phyloP scores from a whole-genome alignment of 1,140 invertebrate species.

The Zaprionus vittiger region DNA sequence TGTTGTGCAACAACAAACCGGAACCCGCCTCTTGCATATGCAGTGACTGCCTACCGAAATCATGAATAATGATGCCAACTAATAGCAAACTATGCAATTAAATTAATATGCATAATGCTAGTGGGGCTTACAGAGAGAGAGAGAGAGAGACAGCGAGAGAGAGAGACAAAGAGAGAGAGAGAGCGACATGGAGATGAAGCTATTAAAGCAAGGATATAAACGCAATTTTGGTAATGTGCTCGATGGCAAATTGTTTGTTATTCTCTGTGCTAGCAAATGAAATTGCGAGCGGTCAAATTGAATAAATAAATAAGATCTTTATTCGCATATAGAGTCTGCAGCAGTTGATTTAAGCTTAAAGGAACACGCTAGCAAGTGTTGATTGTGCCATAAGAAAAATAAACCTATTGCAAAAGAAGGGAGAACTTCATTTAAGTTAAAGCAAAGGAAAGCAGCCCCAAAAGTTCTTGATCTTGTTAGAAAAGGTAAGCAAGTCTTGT shows the following conservation, averaged over 20 bases:
- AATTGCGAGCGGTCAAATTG: not conserved
- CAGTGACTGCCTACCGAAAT: conserved; percentile 21
- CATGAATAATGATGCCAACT: conserved; percentile 67
- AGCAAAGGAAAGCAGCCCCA: too few species aligned
- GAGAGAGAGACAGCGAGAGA: not conserved
- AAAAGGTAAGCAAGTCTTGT: too few species aligned
- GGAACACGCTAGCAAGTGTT: not conserved
- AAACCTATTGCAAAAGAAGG: too few species aligned
- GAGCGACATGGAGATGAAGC: not conserved
- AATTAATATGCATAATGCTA: conserved; percentile 67
- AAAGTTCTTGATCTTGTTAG: too few species aligned
- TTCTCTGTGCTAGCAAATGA: not conserved
- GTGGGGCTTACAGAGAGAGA: conserved; percentile 7
- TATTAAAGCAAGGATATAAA: conserved; percentile 24
- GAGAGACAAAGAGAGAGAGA: not conserved
- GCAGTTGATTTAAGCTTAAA: not conserved
- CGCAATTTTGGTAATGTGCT: conserved; percentile 13
- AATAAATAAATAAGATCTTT: not conserved
- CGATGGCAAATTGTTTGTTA: conserved; percentile 7
- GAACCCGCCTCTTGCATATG: not conserved
- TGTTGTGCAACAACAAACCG: conserved; percentile 51
- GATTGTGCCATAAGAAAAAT: too few species aligned
- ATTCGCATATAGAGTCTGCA: not conserved
- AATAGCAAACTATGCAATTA: conserved; percentile 59
- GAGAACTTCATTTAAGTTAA: too few species aligned